Base-by-base conservation (phyloP, 2,113 vertebrate genomes). In the Larimichthys crocea region DNA sequence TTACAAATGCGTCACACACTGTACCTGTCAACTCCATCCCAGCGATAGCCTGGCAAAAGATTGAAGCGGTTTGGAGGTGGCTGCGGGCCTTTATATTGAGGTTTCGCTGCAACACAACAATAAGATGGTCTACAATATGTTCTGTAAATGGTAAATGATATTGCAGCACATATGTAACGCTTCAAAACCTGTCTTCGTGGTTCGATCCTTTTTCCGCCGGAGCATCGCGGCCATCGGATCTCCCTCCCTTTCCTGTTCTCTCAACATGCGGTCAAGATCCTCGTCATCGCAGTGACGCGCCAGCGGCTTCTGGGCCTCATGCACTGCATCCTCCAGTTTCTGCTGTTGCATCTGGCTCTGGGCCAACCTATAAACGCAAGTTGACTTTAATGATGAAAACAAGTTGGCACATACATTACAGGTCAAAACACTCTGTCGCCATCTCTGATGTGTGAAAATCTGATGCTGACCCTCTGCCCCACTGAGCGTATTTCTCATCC, bases 1-100 rank as follows among this genome's bases (percentile, higher is more conserved):
- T 20, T 72, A 55, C 22, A 40, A 40, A 46, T 46, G 11, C n/a
- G 52, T 26, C 48, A 67, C 10, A 31, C 10, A 66, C 10, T 52
- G 19, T 92, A 99, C 98, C 98, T 97, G 94, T 99, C 96, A 61
- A 97, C 96, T 2, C 98, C 98, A 15, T 99, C 98, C 98, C 98
- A 99, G 80, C 97, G 98, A 84, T 98, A 96, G 2, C 98, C 98
- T 0, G 98, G 98, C 93, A 91, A 95, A 53, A 99, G 93, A 79
- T 97, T 97, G 53, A 98, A 99, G 14, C 98, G 95, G 91, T 99
- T 99, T 71, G 96, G 96, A 0, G 98, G 98, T 20, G 98, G 98
- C 0, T 95, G 77, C 40, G 97, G 96, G 24, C 98, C 98, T 16
- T 76, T 97, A 79, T 99, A 99, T n/a, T 87, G 90, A 20, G 97